Base-by-base conservation (phyloP, 2,888 invertebrate genomes). In the Nysson spinosus region DNA sequence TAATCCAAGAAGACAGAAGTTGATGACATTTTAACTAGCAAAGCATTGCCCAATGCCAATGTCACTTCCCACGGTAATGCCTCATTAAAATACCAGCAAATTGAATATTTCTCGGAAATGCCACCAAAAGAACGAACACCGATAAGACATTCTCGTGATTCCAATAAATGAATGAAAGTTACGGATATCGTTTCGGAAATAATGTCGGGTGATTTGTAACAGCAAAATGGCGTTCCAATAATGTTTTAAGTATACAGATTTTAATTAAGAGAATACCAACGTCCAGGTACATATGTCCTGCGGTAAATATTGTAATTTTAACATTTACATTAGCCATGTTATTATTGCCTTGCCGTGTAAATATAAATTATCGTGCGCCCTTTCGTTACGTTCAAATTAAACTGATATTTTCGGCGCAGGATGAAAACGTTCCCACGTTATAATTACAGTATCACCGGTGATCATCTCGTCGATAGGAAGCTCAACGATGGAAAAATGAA, bases 381-480 rank as follows among this genome's bases (percentile, higher is more conserved):
- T n/a, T n/a, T n/a, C n/a, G n/a, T n/a, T n/a, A n/a, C n/a, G n/a
- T n/a, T n/a, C n/a, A n/a, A n/a, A n/a, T n/a, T n/a, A n/a, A n/a
- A n/a, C n/a, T n/a, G n/a, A n/a, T n/a, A n/a, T n/a, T n/a, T 37
- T 49, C 26, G 9, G 24, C 26, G 11, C 7, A 35, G 20, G 24
- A 49, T 24, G 37, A 26, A n/a, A 35, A 22, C 32, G 11, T 37
- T 35, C 1, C 39, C n/a, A 20, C 7, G 32, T 4, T 7, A 20
- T 46, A 39, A 55, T 28, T 28, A 22, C 20, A 7, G 4, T 39
- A 55, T 55, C 37, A 20, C 42, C 16, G 43, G 28, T 44, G 12
- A 46, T 37, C 43, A 20, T 4, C 3, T 5, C 32, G n/a, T 12
- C 14, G 54, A 55, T 52, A 39, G 20, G 32, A 14, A 20, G 6